Percentiles rank a stretch among this genome's conserved stretches.
Evolutionary conservation across 30 jellyfish, hydroid and myxozoan species (phyloP).

Genomic region (Cassiopea andromeda): DNA sequence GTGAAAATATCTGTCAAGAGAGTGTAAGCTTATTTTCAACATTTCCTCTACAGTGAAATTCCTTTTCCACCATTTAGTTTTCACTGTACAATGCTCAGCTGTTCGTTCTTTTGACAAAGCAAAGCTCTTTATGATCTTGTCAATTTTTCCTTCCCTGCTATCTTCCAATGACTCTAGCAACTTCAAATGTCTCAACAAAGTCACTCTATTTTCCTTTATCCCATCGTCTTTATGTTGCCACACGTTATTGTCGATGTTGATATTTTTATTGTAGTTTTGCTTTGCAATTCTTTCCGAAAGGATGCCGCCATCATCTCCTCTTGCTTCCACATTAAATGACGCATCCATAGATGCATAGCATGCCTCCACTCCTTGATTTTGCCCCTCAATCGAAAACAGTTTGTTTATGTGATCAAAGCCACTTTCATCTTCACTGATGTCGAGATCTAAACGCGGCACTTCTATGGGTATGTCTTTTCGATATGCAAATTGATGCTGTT

Average conservation of each 20-base stretch:
- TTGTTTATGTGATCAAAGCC: slow-evolving; percentile 14
- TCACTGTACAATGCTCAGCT: background rate
- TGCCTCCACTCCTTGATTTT: background rate
- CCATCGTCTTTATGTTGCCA: background rate
- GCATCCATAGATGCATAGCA: too few relatives aligned
- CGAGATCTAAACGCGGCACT: slow-evolving; percentile 49
- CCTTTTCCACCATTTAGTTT: background rate
- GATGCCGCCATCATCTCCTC: background rate
- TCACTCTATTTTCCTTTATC: background rate
- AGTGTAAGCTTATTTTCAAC: slow-evolving; percentile 9
- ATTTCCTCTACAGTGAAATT: slow-evolving; percentile 23
- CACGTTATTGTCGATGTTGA: too few relatives aligned
- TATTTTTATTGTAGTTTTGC: background rate
- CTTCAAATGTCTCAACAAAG: background rate
- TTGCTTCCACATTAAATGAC: background rate
- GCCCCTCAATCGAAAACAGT: background rate
- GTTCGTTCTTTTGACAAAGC: background rate
- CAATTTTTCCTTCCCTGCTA: background rate
- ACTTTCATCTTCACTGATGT: slow-evolving; percentile 36
- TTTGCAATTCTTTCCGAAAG: background rate
- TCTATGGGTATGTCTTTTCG: background rate
- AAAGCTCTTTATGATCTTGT: background rate
- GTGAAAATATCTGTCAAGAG: slow-evolving; percentile 11
- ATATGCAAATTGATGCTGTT: background rate
- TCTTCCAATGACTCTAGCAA: background rate